A percentile compares a stretch with the other conserved stretches of the same genome.
Evolutionary conservation across 2,113 vertebrate species (phyloP).

Genomic region (Edolisoma coerulescens): DNA sequence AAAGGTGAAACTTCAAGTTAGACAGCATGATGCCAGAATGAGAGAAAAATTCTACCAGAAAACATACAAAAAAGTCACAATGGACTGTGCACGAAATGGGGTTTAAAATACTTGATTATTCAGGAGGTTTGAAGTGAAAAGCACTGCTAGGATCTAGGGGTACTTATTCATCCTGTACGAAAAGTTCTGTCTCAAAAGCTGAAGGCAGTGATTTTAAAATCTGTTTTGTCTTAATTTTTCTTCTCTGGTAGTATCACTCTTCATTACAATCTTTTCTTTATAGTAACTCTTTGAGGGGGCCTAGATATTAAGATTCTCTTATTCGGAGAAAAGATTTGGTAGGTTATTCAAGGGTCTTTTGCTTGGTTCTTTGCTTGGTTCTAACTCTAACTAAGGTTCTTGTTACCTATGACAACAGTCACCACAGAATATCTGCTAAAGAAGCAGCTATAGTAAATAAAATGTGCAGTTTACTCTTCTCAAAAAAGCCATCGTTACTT

Average conservation of each 20-base stretch:
- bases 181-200: background rate
- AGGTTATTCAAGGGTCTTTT: background rate
- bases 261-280: background rate
- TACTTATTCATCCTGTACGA: background rate
- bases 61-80: background rate
- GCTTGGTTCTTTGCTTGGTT: fast-evolving
- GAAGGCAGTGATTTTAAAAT: background rate
- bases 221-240: background rate
- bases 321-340: background rate
- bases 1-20: constrained; percentile 84
- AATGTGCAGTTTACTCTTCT: background rate
- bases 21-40: background rate
- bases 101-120: background rate
- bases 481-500: background rate
- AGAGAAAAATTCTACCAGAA: background rate
- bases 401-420: background rate
- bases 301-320: background rate
- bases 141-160: background rate
- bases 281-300: background rate
- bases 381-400: background rate
- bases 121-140: background rate
- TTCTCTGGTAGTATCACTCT: background rate
- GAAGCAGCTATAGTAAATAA: background rate
- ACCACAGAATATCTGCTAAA: background rate
- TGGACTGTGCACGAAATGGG: background rate